Percentiles rank a stretch among this genome's conserved stretches.
These are phyloP conservation scores for Cyanoderma ruficeps DNA, from an alignment of 2,113 vertebrate genomes.

Conservation along the genomic window DNA sequence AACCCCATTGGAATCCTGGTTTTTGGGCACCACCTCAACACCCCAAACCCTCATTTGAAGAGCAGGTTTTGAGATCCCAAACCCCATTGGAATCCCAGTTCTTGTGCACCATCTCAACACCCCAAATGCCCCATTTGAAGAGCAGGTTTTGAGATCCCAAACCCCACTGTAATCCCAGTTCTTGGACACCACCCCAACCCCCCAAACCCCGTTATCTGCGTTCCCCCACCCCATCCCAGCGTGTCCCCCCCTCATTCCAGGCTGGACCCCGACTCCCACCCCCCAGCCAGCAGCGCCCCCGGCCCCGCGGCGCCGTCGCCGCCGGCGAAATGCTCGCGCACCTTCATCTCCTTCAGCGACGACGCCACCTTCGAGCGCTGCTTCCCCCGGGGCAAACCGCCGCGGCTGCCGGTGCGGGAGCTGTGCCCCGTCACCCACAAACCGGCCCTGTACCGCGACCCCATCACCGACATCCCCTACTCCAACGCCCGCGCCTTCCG, in stretches of 20 bases:
- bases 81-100: too few species aligned
- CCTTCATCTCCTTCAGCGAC: conserved; percentile 92
- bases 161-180: too few species aligned
- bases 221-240: too few species aligned
- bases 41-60: too few species aligned
- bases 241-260: conserved; percentile 49
- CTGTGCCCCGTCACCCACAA: conserved; percentile 93
- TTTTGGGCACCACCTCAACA: too few species aligned
- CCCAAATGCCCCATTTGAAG: too few species aligned
- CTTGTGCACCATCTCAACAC: too few species aligned
- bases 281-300: background rate
- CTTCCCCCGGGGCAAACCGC: conserved; percentile 73
- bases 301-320: fast-evolving
- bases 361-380: conserved; percentile 85
- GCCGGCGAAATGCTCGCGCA: conserved; percentile 82
- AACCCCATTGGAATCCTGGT: too few species aligned
- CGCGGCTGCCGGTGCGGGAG: conserved; percentile 82
- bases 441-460: conserved; percentile 88
- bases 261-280: conserved; percentile 82
- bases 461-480: conserved; percentile 94
- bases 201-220: too few species aligned
- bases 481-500: conserved; percentile 89
- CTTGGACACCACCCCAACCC: too few species aligned
- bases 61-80: too few species aligned
- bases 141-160: background rate